Conservation (phyloP, 2,797 vertebrate species). For the Streptopelia turtur region DNA sequence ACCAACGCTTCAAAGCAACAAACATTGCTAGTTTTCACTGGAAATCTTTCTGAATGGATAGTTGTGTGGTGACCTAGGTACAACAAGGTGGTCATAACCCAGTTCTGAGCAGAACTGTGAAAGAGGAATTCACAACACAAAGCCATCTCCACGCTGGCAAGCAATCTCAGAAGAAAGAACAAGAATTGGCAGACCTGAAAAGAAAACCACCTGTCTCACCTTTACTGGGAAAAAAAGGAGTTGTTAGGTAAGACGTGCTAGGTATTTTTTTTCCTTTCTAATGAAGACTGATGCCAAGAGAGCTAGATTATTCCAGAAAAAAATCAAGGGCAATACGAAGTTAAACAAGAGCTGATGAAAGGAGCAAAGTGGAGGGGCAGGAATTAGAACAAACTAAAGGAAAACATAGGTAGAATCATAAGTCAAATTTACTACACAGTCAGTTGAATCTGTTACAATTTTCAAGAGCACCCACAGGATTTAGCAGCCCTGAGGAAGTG, state of each 20-base stretch:
- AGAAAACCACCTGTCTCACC: slow-evolving; percentile 13
- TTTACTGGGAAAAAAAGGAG: neutral
- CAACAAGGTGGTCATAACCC: neutral
- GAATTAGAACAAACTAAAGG: slow-evolving; percentile 19
- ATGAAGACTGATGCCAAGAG: neutral
- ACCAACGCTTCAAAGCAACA: slow-evolving; percentile 10
- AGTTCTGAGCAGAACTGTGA: slow-evolving; percentile 7
- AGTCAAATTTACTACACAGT: slow-evolving; percentile 9
- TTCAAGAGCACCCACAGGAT: neutral
- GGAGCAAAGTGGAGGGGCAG: neutral
- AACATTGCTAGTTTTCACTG: neutral
- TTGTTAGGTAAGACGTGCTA: slow-evolving; percentile 31
- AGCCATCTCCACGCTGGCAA: neutral
- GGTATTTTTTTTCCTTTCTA: slow-evolving; percentile 23
- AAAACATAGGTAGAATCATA: neutral
- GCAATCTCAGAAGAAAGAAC: slow-evolving; percentile 42
- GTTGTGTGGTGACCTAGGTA: neutral
- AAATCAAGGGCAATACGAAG: neutral
- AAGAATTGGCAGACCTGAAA: slow-evolving; percentile 36
- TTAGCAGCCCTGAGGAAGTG: neutral
- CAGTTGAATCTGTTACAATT: neutral
- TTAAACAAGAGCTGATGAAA: slow-evolving; percentile 22
- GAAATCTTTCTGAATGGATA: slow-evolving; percentile 14
- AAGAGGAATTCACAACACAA: slow-evolving; percentile 27
- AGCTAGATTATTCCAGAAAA: neutral